Conservation (phyloP, 2,888 invertebrate genomes). For the Lepidocyrtinus sp. region DNA sequence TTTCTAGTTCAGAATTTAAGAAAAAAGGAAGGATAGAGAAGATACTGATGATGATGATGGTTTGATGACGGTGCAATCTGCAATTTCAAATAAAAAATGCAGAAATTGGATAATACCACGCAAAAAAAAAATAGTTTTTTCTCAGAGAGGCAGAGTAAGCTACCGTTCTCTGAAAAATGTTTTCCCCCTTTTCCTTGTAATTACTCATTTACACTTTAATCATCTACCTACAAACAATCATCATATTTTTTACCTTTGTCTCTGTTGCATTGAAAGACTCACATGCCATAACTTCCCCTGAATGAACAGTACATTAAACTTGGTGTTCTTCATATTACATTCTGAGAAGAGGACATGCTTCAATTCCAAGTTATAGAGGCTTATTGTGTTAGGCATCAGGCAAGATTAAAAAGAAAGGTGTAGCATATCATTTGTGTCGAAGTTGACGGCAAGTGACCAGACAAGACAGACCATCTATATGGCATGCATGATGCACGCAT, state of each 20-base stretch:
- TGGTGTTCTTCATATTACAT: neutral
- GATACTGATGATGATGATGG: neutral
- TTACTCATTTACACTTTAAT: slow-evolving; percentile 3
- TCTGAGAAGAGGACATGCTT: too few species aligned
- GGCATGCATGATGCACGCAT: slow-evolving; percentile 7
- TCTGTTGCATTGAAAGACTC: neutral
- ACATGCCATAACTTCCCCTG: neutral
- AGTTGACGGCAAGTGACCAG: slow-evolving; percentile 10
- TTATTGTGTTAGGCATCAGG: too few species aligned
- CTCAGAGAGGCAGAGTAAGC: neutral
- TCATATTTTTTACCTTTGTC: neutral
- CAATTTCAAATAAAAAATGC: neutral
- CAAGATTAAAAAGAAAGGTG: neutral
- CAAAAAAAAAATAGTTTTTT: neutral
- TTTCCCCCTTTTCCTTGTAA: neutral
- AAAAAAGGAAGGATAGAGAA: neutral
- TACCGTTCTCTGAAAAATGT: neutral
- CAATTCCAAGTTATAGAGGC: too few species aligned
- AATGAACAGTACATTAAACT: slow-evolving; percentile 3
- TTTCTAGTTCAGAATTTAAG: too few species aligned
- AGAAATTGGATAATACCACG: neutral
- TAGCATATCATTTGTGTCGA: slow-evolving; percentile 1
- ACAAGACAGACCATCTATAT: slow-evolving; percentile 5
- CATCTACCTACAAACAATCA: neutral
- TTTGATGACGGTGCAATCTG: slow-evolving; percentile 3